phyloP scores from a whole-genome alignment of 1,140 invertebrate species.

The Orchestia grillus region DNA sequence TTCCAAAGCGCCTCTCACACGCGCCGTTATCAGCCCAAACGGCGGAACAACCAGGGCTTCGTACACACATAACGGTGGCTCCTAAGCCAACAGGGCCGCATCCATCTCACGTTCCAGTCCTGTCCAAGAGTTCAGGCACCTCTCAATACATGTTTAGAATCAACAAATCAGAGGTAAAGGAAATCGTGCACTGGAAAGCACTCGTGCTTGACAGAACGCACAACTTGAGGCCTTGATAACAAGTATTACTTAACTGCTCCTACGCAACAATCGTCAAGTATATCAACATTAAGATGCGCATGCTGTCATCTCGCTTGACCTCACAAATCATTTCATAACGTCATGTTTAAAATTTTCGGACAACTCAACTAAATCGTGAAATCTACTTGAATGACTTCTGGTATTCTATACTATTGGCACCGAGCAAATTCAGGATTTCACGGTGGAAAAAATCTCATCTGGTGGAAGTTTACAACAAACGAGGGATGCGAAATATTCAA shows the following conservation, averaged over 20 bases:
- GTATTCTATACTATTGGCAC: neutral
- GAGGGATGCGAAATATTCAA: neutral
- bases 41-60: neutral
- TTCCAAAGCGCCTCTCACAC: neutral
- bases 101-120: neutral
- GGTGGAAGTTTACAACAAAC: neutral
- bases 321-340: no score
- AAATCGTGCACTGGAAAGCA: neutral
- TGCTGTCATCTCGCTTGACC: no score
- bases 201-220: neutral
- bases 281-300: no score
- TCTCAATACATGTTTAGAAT: neutral
- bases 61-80: neutral
- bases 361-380: no score
- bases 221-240: neutral
- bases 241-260: neutral
- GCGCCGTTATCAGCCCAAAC: neutral
- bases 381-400: neutral
- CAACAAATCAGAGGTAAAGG: neutral
- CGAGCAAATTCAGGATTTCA: neutral
- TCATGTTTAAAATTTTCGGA: no score
- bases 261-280: no score
- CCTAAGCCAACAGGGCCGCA: neutral
- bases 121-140: neutral
- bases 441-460: neutral